These are phyloP conservation scores for Pseudachorutes palmiensis DNA, from an alignment of 1,140 invertebrate species.

Conservation along the genomic window DNA sequence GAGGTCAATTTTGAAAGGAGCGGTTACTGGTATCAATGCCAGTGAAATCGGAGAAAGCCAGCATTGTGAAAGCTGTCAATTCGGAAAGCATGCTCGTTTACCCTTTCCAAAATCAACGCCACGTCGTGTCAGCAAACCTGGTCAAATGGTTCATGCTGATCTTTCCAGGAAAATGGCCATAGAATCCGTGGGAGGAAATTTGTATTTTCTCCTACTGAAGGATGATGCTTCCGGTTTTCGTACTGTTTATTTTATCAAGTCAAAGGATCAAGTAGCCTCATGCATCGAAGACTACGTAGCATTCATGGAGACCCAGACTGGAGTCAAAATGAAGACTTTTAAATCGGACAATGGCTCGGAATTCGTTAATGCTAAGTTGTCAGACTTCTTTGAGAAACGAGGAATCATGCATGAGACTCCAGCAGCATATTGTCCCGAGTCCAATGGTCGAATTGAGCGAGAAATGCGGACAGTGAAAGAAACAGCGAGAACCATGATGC, in stretches of 20 bases:
- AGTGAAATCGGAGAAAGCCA: conserved; percentile 1
- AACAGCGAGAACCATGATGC: conserved; percentile 35
- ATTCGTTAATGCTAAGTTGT: conserved; percentile 26
- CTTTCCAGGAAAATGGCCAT: conserved; percentile 44
- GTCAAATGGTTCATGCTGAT: conserved; percentile 43
- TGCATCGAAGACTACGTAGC: conserved; percentile 14
- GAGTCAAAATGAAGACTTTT: conserved; percentile 15
- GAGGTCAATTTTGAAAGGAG: conserved; percentile 3
- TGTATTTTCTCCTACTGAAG: conserved; percentile 45
- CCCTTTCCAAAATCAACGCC: conserved; percentile 17
- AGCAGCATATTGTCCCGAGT: conserved; percentile 45
- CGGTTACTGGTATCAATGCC: conserved; percentile 10
- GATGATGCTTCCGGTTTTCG: conserved; percentile 45
- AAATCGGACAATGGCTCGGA: conserved; percentile 32
- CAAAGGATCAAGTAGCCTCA: conserved; percentile 38
- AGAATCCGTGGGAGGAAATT: conserved; percentile 39
- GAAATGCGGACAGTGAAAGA: conserved; percentile 41
- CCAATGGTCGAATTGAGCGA: conserved; percentile 48
- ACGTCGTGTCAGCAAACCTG: conserved; percentile 33
- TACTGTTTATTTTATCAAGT: conserved; percentile 43
- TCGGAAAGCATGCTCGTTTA: conserved; percentile 22
- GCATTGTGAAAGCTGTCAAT: conserved; percentile 9
- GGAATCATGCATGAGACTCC: conserved; percentile 47
- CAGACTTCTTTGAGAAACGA: conserved; percentile 29
- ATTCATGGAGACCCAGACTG: conserved; percentile 8